Percentiles rank a stretch among this genome's conserved stretches.
Conservation (phyloP, 2,113 vertebrate species). For the Atractosteus spatula region DNA sequence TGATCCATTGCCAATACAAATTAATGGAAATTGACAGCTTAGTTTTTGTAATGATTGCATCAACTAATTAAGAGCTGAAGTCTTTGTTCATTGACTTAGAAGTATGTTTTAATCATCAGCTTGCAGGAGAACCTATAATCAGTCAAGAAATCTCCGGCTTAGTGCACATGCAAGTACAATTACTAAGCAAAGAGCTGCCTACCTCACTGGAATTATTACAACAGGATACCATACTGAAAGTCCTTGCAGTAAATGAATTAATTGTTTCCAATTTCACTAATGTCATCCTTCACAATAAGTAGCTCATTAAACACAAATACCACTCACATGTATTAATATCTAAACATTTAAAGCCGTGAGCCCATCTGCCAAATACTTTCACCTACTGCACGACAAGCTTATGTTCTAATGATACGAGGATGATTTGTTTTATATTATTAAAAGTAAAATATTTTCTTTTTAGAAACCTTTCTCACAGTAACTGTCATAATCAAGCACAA, state of each 20-base stretch:
- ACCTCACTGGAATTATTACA: conserved; percentile 6
- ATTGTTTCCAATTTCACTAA: conserved; percentile 24
- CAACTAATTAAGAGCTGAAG: conserved; percentile 24
- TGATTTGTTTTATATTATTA: conserved; percentile 12
- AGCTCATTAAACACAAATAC: conserved; percentile 24
- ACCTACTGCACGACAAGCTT: neutral
- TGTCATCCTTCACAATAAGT: conserved; percentile 24
- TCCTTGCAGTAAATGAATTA: conserved; percentile 31
- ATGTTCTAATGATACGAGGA: conserved; percentile 1
- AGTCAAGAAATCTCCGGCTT: neutral
- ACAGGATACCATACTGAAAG: conserved; percentile 13
- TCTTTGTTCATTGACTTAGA: conserved; percentile 28
- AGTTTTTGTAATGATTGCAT: conserved; percentile 28
- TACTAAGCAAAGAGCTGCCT: neutral
- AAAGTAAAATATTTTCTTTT: neutral
- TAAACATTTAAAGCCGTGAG: neutral
- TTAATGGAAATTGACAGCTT: conserved; percentile 26
- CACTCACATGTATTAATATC: neutral
- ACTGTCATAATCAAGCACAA: conserved; percentile 24
- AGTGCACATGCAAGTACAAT: conserved; percentile 5
- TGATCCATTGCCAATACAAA: conserved; percentile 5
- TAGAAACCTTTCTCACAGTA: conserved; percentile 1
- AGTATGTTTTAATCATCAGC: conserved; percentile 24
- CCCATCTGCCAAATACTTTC: neutral
- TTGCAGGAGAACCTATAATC: conserved; percentile 15